phyloP scores from a whole-genome alignment of 2,888 invertebrate species.

The Athalia cordata region DNA sequence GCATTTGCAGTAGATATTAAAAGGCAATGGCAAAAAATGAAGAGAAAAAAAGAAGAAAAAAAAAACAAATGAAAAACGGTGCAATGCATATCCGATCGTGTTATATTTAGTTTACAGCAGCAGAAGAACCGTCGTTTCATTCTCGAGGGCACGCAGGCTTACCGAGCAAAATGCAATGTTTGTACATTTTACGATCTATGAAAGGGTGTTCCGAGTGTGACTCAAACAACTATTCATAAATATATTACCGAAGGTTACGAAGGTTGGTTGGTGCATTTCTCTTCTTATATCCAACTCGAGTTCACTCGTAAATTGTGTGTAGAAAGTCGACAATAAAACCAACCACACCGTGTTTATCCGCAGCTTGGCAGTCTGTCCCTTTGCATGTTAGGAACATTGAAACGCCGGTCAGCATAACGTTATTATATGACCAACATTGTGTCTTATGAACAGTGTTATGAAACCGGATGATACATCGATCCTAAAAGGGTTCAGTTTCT shows the following conservation, averaged over 20 bases:
- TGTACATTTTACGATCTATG: constrained; percentile 47
- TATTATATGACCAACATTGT: too few relatives aligned
- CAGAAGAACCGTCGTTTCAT: background rate
- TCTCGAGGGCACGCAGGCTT: constrained; percentile 44
- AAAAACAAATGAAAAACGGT: constrained; percentile 16
- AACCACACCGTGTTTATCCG: constrained; percentile 1
- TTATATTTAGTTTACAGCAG: constrained; percentile 24
- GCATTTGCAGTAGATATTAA: constrained; percentile 2
- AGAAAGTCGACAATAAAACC: constrained; percentile 42
- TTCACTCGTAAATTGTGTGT: constrained; percentile 56
- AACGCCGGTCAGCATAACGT: too few relatives aligned
- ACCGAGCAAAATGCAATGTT: constrained; percentile 38
- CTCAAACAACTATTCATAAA: constrained; percentile 63
- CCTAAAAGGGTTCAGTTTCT: background rate
- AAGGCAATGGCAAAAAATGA: constrained; percentile 12
- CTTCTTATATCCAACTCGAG: constrained; percentile 2
- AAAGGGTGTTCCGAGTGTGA: constrained; percentile 55
- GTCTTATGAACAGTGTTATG: background rate
- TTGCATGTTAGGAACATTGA: too few relatives aligned
- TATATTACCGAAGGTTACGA: constrained; percentile 54
- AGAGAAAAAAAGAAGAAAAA: too few relatives aligned
- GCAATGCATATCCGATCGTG: constrained; percentile 24
- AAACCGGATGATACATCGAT: background rate
- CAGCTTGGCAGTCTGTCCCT: too few relatives aligned
- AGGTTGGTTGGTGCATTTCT: constrained; percentile 49